A percentile compares a stretch with the other conserved stretches of the same genome.
Conservation (phyloP, 2,797 vertebrate genomes). For the Acanthiza pusilla region DNA sequence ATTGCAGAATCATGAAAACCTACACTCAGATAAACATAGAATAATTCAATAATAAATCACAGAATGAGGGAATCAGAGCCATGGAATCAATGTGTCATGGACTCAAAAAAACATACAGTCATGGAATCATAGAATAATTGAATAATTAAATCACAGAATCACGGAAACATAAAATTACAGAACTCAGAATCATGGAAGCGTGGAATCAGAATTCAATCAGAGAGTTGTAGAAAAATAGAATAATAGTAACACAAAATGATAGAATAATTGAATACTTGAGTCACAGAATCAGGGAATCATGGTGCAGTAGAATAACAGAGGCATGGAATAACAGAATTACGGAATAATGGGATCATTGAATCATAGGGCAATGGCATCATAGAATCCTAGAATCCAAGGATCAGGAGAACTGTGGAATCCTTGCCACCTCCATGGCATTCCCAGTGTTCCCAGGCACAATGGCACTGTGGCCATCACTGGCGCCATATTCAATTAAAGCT, state of each 20-base stretch:
- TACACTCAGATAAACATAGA: background rate
- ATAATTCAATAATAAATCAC: background rate
- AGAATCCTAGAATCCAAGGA: background rate
- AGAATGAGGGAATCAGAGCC: background rate
- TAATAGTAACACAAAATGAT: background rate
- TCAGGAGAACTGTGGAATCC: background rate
- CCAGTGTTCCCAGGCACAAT: background rate
- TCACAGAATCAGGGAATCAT: background rate
- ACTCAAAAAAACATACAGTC: background rate
- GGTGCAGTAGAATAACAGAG: background rate
- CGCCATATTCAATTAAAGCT: background rate
- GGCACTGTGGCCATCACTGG: background rate
- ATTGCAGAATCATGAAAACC: background rate
- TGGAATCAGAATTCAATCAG: background rate
- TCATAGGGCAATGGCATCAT: accelerated
- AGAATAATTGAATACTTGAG: no score
- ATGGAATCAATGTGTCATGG: background rate
- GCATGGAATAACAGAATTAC: background rate
- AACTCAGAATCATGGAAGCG: accelerated
- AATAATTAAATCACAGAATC: background rate
- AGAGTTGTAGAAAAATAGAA: background rate
- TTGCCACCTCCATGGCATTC: background rate
- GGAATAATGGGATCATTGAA: background rate
- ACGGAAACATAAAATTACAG: no score
- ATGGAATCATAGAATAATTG: background rate